These are phyloP conservation scores for Rhynchonycteris naso DNA, from an alignment of 2,797 vertebrate species.

Conservation along the genomic window DNA sequence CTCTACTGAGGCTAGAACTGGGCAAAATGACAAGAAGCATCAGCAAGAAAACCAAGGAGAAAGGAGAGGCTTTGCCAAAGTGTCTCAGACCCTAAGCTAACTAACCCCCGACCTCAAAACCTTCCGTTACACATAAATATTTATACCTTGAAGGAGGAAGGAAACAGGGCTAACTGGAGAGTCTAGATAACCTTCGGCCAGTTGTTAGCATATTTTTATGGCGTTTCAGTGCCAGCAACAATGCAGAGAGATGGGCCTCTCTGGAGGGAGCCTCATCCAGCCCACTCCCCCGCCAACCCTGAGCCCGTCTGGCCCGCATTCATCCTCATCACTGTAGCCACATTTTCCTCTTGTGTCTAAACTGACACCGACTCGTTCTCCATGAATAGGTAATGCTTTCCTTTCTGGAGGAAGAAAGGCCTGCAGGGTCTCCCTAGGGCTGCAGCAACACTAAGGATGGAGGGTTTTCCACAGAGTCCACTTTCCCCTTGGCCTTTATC, in stretches of 20 bases:
- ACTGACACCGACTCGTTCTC: slow-evolving; percentile 21
- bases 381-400: slow-evolving; percentile 38
- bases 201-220: slow-evolving; percentile 21
- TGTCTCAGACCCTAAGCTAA: not conserved
- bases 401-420: slow-evolving; percentile 32
- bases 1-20: not conserved
- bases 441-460: not conserved
- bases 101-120: not conserved
- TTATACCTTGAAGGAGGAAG: not conserved
- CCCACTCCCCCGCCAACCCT: not conserved
- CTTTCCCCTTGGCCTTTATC: slow-evolving; percentile 19
- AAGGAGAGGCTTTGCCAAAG: slow-evolving; percentile 18
- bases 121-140: not conserved
- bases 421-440: not conserved
- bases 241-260: not conserved
- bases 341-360: slow-evolving; percentile 15
- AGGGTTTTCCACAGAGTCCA: not conserved
- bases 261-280: not conserved
- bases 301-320: slow-evolving; percentile 10
- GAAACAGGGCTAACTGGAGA: not conserved
- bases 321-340: not conserved
- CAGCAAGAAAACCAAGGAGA: not conserved
- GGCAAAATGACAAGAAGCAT: not conserved
- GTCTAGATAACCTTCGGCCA: not conserved
- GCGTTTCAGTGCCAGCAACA: not conserved